Percentiles rank a stretch among this genome's conserved stretches.
These are phyloP conservation scores for Bicyclus anynana DNA, from an alignment of 1,140 invertebrate genomes.

Conservation along the genomic window DNA sequence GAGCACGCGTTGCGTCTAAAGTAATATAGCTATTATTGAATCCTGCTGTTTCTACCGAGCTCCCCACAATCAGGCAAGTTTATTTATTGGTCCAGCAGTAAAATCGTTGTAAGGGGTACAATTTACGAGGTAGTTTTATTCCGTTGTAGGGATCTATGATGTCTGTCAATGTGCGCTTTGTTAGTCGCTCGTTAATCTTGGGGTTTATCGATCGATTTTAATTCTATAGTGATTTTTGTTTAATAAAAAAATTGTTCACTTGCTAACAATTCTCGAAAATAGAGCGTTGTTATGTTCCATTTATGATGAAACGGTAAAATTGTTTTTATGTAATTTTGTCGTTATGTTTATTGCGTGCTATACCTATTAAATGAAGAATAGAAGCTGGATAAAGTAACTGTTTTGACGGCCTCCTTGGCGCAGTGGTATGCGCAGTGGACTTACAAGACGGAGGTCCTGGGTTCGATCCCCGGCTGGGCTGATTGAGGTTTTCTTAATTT, in stretches of 20 bases:
- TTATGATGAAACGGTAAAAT: too few relatives aligned
- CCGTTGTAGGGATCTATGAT: conserved; percentile 49
- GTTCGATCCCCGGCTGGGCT: too few relatives aligned
- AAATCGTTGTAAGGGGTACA: conserved; percentile 54
- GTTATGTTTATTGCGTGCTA: too few relatives aligned
- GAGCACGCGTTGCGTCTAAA: conserved; percentile 39
- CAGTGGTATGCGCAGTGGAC: too few relatives aligned
- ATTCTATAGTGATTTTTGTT: background rate
- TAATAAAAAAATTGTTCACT: conserved; percentile 11
- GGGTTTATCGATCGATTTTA: conserved; percentile 36
- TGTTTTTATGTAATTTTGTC: too few relatives aligned
- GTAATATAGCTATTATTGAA: conserved; percentile 61
- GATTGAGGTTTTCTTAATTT: too few relatives aligned
- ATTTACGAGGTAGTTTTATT: conserved; percentile 60
- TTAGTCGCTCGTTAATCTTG: conserved; percentile 42
- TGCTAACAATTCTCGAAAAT: too few relatives aligned
- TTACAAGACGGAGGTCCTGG: too few relatives aligned
- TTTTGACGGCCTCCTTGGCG: too few relatives aligned
- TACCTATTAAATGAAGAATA: too few relatives aligned
- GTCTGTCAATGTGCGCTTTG: conserved; percentile 55
- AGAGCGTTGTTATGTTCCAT: background rate
- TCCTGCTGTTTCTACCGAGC: conserved; percentile 37
- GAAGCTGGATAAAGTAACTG: too few relatives aligned
- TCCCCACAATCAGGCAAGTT: conserved; percentile 58
- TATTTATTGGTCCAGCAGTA: conserved; percentile 68